These are phyloP conservation scores for Embidobia sp. DNA, from an alignment of 2,888 invertebrate species.

Conservation along the genomic window DNA sequence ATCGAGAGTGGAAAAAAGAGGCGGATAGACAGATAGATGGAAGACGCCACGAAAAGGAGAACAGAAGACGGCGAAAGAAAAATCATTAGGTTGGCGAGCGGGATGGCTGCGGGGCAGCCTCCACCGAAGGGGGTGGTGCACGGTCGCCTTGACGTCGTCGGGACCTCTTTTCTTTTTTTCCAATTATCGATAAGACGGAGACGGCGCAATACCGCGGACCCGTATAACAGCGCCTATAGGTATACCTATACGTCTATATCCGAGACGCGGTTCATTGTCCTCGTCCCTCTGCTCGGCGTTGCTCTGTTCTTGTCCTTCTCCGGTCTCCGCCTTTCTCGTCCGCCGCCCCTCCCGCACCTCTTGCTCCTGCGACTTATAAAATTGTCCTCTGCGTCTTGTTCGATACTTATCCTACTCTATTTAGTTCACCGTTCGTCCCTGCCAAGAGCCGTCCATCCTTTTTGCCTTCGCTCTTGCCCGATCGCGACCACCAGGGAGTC, in stretches of 20 bases:
- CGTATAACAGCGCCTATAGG: constrained; percentile 53
- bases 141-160: constrained; percentile 60
- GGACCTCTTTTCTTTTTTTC: constrained; percentile 71
- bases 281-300: constrained; percentile 33
- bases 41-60: constrained; percentile 53
- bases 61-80: constrained; percentile 56
- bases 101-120: constrained; percentile 22
- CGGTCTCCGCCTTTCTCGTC: constrained; percentile 41
- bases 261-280: constrained; percentile 57
- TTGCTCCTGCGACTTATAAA: constrained; percentile 45
- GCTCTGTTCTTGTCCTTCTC: constrained; percentile 26
- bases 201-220: constrained; percentile 73
- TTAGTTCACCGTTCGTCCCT: constrained; percentile 19
- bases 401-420: constrained; percentile 55
- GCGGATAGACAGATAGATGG: constrained; percentile 63
- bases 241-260: constrained; percentile 40
- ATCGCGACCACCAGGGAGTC: constrained; percentile 58
- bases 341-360: constrained; percentile 43
- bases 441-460: constrained; percentile 33
- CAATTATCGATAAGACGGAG: constrained; percentile 78
- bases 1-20: constrained; percentile 62
- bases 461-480: constrained; percentile 48
- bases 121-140: constrained; percentile 38
- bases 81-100: constrained; percentile 50
- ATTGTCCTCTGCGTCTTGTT: constrained; percentile 64